phyloP scores from a whole-genome alignment of 2,888 invertebrate genomes.

The Drosophila fulvimacula region DNA sequence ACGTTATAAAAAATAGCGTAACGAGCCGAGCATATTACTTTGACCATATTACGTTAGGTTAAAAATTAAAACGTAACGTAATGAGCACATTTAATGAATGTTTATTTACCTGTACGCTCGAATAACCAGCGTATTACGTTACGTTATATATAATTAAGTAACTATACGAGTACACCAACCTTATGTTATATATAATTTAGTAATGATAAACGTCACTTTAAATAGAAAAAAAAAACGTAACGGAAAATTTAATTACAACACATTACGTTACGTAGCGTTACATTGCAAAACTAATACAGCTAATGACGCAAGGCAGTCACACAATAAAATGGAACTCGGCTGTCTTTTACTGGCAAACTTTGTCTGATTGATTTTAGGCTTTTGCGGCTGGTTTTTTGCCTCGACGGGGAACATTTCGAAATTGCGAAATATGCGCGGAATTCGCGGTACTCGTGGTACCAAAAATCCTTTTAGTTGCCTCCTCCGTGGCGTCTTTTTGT shows the following conservation, averaged over 20 bases:
- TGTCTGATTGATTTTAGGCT: constrained; percentile 50
- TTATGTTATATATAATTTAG: too few relatives aligned
- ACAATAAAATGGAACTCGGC: background rate
- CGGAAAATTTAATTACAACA: too few relatives aligned
- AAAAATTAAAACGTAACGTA: too few relatives aligned
- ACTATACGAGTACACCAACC: too few relatives aligned
- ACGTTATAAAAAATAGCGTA: too few relatives aligned
- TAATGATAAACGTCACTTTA: too few relatives aligned
- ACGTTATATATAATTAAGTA: too few relatives aligned
- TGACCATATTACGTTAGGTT: too few relatives aligned
- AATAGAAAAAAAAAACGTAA: too few relatives aligned
- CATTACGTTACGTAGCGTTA: background rate
- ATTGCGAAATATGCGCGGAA: constrained; percentile 74
- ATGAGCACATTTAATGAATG: too few relatives aligned
- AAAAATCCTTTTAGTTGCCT: constrained; percentile 46
- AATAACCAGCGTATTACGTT: background rate
- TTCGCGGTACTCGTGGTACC: constrained; percentile 68
- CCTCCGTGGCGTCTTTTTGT: constrained; percentile 44
- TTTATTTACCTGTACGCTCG: background rate
- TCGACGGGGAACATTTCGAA: constrained; percentile 43
- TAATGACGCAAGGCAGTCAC: constrained; percentile 44
- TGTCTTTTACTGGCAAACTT: constrained; percentile 5
- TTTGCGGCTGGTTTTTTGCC: constrained; percentile 11
- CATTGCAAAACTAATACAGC: background rate
- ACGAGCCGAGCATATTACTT: too few relatives aligned